Percentiles rank a stretch among this genome's conserved stretches.
Evolutionary conservation across 2,797 vertebrate species (phyloP).

Genomic region (Tokudaia muenninki): DNA sequence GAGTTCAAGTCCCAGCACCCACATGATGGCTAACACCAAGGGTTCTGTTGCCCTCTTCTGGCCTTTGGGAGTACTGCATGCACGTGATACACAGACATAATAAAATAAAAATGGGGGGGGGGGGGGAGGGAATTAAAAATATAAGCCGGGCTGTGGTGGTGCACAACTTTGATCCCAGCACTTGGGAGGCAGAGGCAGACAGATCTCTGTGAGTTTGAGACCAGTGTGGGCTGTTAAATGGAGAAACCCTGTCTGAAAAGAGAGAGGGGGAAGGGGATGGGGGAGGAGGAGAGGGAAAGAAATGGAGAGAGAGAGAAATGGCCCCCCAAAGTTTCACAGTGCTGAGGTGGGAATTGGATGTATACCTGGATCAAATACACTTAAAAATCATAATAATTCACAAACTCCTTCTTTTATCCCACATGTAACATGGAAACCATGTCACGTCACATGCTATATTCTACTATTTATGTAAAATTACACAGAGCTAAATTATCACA

Average conservation of each 20-base stretch:
- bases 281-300: no score
- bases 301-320: no score
- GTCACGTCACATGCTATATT: no score
- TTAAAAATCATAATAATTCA: not conserved
- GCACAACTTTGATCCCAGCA: not conserved
- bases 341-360: not conserved
- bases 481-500: not conserved
- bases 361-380: not conserved
- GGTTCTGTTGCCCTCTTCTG: not conserved
- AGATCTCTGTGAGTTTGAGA: not conserved
- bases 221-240: not conserved
- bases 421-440: not conserved
- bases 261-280: no score
- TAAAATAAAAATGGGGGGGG: not conserved
- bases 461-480: not conserved
- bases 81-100: no score
- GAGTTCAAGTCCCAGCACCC: not conserved
- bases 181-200: not conserved
- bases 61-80: not conserved
- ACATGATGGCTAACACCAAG: not conserved
- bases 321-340: not conserved
- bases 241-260: not conserved
- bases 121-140: no score
- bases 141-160: not conserved
- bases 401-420: not conserved